phyloP scores from a whole-genome alignment of 2,888 invertebrate species.

The Thera britannica region DNA sequence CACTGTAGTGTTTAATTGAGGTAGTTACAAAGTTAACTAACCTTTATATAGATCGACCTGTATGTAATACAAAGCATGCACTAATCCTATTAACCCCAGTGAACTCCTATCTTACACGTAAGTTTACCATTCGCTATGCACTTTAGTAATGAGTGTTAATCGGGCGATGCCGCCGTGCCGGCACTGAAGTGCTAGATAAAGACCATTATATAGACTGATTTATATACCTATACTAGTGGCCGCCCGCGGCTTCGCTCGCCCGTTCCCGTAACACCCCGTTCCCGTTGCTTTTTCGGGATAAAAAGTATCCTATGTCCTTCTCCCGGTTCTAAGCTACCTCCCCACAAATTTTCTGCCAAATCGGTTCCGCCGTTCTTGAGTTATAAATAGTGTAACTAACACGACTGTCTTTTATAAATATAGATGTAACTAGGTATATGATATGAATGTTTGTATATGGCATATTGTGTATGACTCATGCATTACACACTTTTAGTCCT shows the following conservation, averaged over 20 bases:
- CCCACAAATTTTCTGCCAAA: no score
- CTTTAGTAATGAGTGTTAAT: constrained; percentile 58
- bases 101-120: constrained; percentile 59
- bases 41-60: constrained; percentile 47
- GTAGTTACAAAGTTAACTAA: constrained; percentile 47
- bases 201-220: not conserved
- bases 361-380: no score
- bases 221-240: no score
- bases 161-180: constrained; percentile 45
- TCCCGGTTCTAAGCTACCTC: no score
- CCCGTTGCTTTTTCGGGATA: no score
- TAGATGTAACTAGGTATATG: no score
- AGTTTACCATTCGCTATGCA: constrained; percentile 61
- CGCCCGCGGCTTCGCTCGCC: no score
- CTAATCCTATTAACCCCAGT: constrained; percentile 68
- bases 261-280: no score
- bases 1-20: constrained; percentile 33
- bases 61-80: constrained; percentile 59
- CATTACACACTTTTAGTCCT: not conserved
- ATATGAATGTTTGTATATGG: no score
- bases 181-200: constrained; percentile 20
- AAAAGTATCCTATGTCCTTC: no score
- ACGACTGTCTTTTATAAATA: no score
- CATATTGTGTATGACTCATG: not conserved
- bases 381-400: no score